Conservation (phyloP, 1,140 invertebrate genomes). For the Tetramorium parvispinum region DNA sequence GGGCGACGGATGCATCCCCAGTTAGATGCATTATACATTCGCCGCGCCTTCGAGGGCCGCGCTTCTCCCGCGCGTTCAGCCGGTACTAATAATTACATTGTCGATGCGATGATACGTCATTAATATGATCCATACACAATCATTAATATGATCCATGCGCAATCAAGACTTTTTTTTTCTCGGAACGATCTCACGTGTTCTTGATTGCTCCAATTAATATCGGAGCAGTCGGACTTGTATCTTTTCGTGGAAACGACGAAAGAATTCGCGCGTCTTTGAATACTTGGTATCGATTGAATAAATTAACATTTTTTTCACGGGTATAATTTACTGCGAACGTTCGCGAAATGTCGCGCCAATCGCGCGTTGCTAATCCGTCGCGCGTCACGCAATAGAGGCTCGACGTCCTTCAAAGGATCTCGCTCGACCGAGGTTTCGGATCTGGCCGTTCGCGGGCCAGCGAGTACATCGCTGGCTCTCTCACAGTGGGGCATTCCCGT, state of each 20-base stretch:
- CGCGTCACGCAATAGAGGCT: background rate
- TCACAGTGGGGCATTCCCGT: background rate
- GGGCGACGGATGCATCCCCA: constrained; percentile 29
- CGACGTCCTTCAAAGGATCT: background rate
- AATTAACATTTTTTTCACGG: background rate
- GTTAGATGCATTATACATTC: constrained; percentile 45
- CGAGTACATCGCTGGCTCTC: background rate
- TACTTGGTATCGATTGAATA: background rate
- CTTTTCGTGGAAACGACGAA: background rate
- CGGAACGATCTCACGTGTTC: background rate
- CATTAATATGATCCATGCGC: background rate
- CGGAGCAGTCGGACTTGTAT: background rate
- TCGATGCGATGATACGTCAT: constrained; percentile 12
- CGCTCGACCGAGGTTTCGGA: constrained; percentile 18
- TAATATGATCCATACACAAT: background rate
- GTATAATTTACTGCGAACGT: background rate
- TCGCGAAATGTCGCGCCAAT: background rate
- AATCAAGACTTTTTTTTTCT: background rate
- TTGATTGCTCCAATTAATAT: background rate
- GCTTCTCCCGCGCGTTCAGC: background rate
- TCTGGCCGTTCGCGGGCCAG: constrained; percentile 17
- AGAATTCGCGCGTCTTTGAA: background rate
- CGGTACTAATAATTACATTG: constrained; percentile 39
- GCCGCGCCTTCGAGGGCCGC: constrained; percentile 17
- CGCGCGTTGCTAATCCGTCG: background rate